phyloP scores from a whole-genome alignment of 2,888 invertebrate genomes.

The Lissonota sp. region DNA sequence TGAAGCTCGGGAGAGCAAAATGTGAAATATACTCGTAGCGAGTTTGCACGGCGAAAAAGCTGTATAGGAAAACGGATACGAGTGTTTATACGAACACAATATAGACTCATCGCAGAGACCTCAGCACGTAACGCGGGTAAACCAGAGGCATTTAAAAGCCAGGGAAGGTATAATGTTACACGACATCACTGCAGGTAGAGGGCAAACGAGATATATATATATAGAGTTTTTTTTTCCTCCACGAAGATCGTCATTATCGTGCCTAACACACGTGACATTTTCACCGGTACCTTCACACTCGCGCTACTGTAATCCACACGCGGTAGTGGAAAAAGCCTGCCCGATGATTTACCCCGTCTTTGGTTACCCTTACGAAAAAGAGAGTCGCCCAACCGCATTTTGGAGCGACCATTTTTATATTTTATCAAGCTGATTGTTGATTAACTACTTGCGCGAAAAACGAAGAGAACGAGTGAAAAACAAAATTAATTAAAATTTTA shows the following conservation, averaged over 20 bases:
- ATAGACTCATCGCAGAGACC: slow-evolving; percentile 17
- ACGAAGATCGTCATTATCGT: slow-evolving; percentile 81
- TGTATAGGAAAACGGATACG: slow-evolving; percentile 47
- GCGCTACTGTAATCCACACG: slow-evolving; percentile 69
- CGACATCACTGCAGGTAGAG: slow-evolving; percentile 9
- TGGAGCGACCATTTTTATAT: no score
- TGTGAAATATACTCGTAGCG: slow-evolving; percentile 54
- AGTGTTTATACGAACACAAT: slow-evolving; percentile 36
- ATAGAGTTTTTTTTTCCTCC: slow-evolving; percentile 25
- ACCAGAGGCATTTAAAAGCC: slow-evolving; percentile 79
- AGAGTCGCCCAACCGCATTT: not conserved
- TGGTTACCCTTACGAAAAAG: slow-evolving; percentile 73
- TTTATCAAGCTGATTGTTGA: no score
- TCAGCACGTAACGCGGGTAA: slow-evolving; percentile 56
- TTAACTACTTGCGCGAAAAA: no score
- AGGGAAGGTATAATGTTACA: slow-evolving; percentile 81
- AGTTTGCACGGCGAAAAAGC: slow-evolving; percentile 36
- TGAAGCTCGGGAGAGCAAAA: not conserved
- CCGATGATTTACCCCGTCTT: slow-evolving; percentile 77
- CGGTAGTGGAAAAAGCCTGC: slow-evolving; percentile 62
- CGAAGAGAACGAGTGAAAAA: no score
- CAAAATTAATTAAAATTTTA: no score
- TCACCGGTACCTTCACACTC: slow-evolving; percentile 31
- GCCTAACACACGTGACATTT: slow-evolving; percentile 55
- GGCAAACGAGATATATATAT: not conserved